A percentile compares a stretch with the other conserved stretches of the same genome.
These are phyloP conservation scores for Heterohyrax brucei DNA, from an alignment of 2,797 vertebrate species.

Conservation along the genomic window DNA sequence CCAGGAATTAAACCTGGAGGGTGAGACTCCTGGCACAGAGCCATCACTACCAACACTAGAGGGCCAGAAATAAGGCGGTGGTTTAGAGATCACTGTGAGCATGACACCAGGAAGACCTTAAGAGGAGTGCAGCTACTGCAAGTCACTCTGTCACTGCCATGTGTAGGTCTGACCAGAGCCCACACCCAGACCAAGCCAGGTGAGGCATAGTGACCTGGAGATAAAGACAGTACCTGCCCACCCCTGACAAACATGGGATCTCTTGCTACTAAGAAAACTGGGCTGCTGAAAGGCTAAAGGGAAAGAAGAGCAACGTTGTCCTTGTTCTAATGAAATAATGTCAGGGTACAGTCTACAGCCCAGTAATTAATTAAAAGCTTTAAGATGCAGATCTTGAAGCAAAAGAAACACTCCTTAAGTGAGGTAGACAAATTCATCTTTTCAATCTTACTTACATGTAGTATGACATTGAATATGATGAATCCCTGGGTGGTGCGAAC, in stretches of 20 bases:
- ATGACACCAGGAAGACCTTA: rapidly evolving
- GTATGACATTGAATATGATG: no score
- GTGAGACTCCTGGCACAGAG: not conserved
- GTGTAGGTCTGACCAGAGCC: not conserved
- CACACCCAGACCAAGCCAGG: rapidly evolving
- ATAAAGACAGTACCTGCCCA: not conserved
- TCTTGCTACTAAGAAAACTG: rapidly evolving
- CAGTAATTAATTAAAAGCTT: not conserved
- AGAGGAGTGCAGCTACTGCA: rapidly evolving
- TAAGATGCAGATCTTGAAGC: not conserved
- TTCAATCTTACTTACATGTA: no score
- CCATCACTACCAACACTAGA: not conserved
- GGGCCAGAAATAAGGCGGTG: rapidly evolving
- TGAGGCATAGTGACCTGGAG: rapidly evolving
- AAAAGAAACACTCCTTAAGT: not conserved
- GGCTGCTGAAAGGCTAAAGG: not conserved
- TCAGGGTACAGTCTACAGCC: not conserved
- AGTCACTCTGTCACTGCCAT: rapidly evolving
- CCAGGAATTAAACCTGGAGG: not conserved
- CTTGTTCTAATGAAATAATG: not conserved
- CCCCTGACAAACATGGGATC: not conserved
- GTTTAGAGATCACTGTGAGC: rapidly evolving
- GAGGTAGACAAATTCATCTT: not conserved
- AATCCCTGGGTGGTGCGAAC: no score
- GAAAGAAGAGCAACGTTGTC: not conserved